phyloP scores from a whole-genome alignment of 2,113 vertebrate genomes.

The Channa maculata region DNA sequence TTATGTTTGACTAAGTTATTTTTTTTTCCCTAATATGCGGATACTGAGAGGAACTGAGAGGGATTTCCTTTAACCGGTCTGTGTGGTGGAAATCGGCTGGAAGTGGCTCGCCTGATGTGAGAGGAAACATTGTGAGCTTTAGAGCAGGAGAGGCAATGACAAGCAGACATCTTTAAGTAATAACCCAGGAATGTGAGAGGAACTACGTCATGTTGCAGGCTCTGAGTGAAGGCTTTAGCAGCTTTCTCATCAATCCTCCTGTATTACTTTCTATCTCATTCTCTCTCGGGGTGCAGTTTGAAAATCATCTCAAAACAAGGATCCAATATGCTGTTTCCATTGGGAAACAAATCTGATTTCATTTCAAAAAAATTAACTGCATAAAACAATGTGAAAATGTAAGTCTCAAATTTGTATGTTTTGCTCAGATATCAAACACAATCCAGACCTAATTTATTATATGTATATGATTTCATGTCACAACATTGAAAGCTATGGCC shows the following conservation, averaged over 20 bases:
- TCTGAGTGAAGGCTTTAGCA: constrained; percentile 64
- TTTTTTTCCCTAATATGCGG: constrained; percentile 29
- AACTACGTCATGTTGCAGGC: constrained; percentile 67
- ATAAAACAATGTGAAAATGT: too few relatives aligned
- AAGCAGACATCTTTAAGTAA: constrained; percentile 81
- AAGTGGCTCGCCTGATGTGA: constrained; percentile 35
- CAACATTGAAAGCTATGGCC: too few relatives aligned
- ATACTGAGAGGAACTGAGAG: constrained; percentile 44
- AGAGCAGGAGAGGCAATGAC: constrained; percentile 61
- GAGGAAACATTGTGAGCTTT: constrained; percentile 47
- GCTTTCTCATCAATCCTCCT: constrained; percentile 60
- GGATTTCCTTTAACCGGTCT: constrained; percentile 54
- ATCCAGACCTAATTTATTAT: too few relatives aligned
- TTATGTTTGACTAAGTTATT: constrained; percentile 13
- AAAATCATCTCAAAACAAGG: not conserved
- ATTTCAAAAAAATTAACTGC: too few relatives aligned
- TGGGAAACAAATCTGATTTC: too few relatives aligned
- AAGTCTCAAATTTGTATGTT: too few relatives aligned
- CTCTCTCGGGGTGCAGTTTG: constrained; percentile 28
- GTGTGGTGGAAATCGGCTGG: constrained; percentile 52
- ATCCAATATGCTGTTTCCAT: not conserved
- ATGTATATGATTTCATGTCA: too few relatives aligned
- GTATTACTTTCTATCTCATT: constrained; percentile 26
- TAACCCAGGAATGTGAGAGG: constrained; percentile 74
- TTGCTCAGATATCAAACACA: too few relatives aligned